phyloP scores from a whole-genome alignment of 2,888 invertebrate species.

The Rapana venosa region DNA sequence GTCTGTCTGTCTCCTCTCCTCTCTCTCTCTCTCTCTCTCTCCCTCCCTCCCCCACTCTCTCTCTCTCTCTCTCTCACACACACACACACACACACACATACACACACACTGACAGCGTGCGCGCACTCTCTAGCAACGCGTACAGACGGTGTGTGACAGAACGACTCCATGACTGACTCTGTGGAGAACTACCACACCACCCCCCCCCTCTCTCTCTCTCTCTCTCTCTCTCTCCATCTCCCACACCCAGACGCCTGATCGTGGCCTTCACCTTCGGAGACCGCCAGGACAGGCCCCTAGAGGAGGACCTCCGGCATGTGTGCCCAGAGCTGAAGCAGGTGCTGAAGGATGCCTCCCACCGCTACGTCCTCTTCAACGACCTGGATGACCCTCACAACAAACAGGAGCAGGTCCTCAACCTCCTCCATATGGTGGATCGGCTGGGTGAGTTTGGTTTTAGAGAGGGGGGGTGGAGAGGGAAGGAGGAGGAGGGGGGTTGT shows the following conservation, averaged over 20 bases:
- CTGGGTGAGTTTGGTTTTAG: background rate
- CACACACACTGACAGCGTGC: background rate
- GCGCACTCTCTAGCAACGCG: background rate
- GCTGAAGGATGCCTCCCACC: conserved; percentile 30
- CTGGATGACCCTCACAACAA: background rate
- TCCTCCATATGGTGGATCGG: background rate
- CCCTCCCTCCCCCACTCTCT: background rate
- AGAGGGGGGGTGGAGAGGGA: no score
- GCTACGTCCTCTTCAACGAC: conserved; percentile 39
- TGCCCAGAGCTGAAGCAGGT: conserved; percentile 32
- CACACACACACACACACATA: conserved; percentile 6
- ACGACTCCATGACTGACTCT: no score
- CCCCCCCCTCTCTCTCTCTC: no score
- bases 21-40: background rate
- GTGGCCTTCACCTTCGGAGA: conserved; percentile 42
- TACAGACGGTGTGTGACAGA: no score
- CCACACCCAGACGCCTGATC: conserved; percentile 14
- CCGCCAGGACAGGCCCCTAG: conserved; percentile 15
- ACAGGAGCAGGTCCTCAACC: background rate
- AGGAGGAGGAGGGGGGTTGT: no score
- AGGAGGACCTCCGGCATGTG: conserved; percentile 10
- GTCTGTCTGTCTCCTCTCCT: background rate
- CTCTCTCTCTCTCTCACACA: background rate
- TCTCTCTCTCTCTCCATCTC: background rate
- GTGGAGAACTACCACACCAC: no score